These are phyloP conservation scores for Phalloptychus januarius DNA, from an alignment of 2,797 vertebrate species.

Conservation along the genomic window DNA sequence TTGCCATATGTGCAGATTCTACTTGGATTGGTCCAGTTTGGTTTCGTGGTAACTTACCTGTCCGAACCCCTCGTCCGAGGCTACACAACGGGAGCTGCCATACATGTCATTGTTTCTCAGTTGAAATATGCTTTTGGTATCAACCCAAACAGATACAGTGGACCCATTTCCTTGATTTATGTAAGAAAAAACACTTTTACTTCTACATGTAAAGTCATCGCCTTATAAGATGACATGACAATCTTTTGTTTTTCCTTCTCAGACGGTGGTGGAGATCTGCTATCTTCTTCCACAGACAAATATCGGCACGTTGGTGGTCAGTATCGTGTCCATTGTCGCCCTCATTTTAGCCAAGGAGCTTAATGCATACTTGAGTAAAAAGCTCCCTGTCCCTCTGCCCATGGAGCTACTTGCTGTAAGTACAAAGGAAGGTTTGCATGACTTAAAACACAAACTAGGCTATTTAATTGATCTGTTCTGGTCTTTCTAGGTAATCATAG, in stretches of 20 bases:
- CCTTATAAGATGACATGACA: neutral
- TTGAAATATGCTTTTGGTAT: slow-evolving; percentile 93
- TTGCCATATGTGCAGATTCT: slow-evolving; percentile 51
- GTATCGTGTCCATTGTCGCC: slow-evolving; percentile 82
- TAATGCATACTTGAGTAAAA: slow-evolving; percentile 80
- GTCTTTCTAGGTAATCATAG: slow-evolving; percentile 83
- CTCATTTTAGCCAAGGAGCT: slow-evolving; percentile 87
- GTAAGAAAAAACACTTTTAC: slow-evolving; percentile 50
- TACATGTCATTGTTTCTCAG: slow-evolving; percentile 92
- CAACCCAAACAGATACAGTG: slow-evolving; percentile 72
- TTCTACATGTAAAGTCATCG: neutral
- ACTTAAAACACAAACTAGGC: neutral
- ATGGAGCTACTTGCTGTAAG: slow-evolving; percentile 90
- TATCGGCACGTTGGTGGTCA: slow-evolving; percentile 85
- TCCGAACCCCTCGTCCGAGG: slow-evolving; percentile 92
- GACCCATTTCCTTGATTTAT: slow-evolving; percentile 81
- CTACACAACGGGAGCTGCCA: slow-evolving; percentile 88
- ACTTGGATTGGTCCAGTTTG: slow-evolving; percentile 89
- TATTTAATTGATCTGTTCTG: neutral
- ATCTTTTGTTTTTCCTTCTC: slow-evolving; percentile 13
- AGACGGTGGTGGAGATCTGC: slow-evolving; percentile 88
- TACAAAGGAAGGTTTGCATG: slow-evolving; percentile 12
- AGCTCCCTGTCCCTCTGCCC: slow-evolving; percentile 88
- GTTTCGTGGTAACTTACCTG: slow-evolving; percentile 95
- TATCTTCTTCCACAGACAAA: slow-evolving; percentile 82